These are phyloP conservation scores for Syrrhaptes paradoxus DNA, from an alignment of 2,113 vertebrate species.

Conservation along the genomic window DNA sequence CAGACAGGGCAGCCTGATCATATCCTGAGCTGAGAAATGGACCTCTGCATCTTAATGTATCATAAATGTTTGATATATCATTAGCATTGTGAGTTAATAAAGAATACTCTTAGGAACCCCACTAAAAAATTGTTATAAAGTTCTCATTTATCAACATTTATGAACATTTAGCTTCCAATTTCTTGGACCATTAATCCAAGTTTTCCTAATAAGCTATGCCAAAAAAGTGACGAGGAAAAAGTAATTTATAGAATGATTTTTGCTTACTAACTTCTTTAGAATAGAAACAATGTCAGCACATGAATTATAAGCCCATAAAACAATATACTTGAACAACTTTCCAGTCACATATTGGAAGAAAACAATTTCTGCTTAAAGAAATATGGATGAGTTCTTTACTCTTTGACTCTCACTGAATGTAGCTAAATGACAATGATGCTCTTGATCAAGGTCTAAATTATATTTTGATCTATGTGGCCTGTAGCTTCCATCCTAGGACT, in stretches of 20 bases:
- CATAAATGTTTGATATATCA: neutral
- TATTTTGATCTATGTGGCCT: neutral
- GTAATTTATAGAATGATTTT: conserved; percentile 49
- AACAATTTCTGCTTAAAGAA: conserved; percentile 45
- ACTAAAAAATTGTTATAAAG: neutral
- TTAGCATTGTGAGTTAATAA: neutral
- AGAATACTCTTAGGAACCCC: neutral
- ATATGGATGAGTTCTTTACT: neutral
- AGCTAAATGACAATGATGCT: neutral
- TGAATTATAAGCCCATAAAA: conserved; percentile 46
- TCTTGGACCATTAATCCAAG: conserved; percentile 40
- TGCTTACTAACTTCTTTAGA: conserved; percentile 44
- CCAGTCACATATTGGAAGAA: conserved; percentile 7
- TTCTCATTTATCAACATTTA: conserved; percentile 38
- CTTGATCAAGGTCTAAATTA: neutral
- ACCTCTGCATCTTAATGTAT: neutral
- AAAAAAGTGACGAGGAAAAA: neutral
- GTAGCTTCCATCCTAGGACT: neutral
- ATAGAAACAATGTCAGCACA: conserved; percentile 7
- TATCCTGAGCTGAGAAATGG: neutral
- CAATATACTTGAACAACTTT: conserved; percentile 22
- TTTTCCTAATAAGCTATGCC: conserved; percentile 29
- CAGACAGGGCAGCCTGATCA: neutral
- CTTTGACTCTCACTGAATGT: neutral
- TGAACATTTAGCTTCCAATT: conserved; percentile 43